phyloP scores from a whole-genome alignment of 2,797 vertebrate species.

The Myiothlypis chrysogaster region DNA sequence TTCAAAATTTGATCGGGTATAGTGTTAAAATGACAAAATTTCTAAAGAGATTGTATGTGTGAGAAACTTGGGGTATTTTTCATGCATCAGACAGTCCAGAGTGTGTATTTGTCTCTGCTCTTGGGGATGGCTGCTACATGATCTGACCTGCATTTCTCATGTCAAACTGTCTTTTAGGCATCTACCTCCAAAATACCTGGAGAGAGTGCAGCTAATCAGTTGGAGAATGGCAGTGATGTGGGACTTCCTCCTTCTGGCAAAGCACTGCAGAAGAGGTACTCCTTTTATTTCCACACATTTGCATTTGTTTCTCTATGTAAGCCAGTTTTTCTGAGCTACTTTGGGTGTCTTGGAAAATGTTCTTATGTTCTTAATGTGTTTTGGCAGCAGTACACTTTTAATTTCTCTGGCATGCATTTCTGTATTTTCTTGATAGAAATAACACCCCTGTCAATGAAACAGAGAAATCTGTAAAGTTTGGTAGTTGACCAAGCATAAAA shows the following conservation, averaged over 20 bases:
- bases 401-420: neutral
- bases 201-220: neutral
- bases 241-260: neutral
- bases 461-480: neutral
- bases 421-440: neutral
- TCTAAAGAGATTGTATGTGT: rapidly evolving
- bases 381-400: neutral
- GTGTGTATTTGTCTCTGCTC: neutral
- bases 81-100: neutral
- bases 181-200: neutral
- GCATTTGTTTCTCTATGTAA: neutral
- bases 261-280: neutral
- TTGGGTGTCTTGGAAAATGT: neutral
- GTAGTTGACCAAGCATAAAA: neutral
- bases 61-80: neutral
- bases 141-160: neutral
- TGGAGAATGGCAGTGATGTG: neutral
- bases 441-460: neutral
- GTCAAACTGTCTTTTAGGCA: neutral
- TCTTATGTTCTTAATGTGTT: neutral
- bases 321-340: neutral
- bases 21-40: neutral
- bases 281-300: neutral
- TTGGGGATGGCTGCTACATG: neutral
- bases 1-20: neutral